These are phyloP conservation scores for Girardia tigrina DNA, from an alignment of 2,888 invertebrate species.

Conservation along the genomic window DNA sequence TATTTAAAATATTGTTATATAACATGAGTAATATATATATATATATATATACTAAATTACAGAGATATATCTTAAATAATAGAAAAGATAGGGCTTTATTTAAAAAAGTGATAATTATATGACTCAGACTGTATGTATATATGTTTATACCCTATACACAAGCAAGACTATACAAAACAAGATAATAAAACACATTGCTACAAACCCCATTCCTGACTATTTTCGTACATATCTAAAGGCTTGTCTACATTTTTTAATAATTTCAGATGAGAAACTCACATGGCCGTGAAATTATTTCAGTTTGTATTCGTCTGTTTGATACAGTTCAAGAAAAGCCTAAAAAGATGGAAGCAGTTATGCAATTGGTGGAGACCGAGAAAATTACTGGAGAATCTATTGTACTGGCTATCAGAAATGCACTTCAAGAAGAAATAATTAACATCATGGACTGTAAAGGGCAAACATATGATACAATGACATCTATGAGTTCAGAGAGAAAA, in stretches of 20 bases:
- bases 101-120: too few relatives aligned
- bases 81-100: too few relatives aligned
- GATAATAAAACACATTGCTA: too few relatives aligned
- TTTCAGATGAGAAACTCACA: not conserved
- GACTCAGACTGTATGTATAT: too few relatives aligned
- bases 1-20: too few relatives aligned
- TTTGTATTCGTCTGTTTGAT: not conserved
- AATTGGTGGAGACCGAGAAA: not conserved
- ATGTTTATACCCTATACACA: too few relatives aligned
- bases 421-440: not conserved
- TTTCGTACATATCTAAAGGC: not conserved
- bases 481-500: not conserved
- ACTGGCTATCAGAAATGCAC: not conserved
- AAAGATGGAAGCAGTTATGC: not conserved
- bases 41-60: too few relatives aligned
- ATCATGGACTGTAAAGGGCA: not conserved
- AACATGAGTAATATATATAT: too few relatives aligned
- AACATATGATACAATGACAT: not conserved
- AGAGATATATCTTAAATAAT: too few relatives aligned
- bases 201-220: too few relatives aligned
- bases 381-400: not conserved
- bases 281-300: not conserved
- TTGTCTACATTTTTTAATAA: not conserved
- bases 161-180: too few relatives aligned
- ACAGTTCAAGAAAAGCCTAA: not conserved